These are phyloP conservation scores for Scelioninae gen. 1 DNA, from an alignment of 2,888 invertebrate genomes.

Conservation along the genomic window DNA sequence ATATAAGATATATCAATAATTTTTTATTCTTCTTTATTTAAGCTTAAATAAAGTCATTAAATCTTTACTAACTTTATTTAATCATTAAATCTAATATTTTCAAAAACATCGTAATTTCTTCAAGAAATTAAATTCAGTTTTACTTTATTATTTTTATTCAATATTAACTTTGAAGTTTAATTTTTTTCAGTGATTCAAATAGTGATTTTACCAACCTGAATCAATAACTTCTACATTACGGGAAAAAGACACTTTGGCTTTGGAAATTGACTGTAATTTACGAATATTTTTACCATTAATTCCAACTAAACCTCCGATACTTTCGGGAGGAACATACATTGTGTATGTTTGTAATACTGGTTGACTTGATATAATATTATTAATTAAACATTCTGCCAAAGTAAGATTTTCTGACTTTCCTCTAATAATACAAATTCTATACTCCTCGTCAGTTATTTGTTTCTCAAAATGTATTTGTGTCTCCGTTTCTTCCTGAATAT, in stretches of 20 bases:
- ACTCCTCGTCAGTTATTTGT: conserved; percentile 81
- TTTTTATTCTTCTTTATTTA: too few species aligned
- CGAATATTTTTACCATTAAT: conserved; percentile 89
- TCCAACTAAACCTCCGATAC: conserved; percentile 91
- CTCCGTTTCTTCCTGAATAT: conserved; percentile 89
- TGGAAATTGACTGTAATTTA: conserved; percentile 89
- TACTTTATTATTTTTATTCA: background rate
- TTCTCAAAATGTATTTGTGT: conserved; percentile 85
- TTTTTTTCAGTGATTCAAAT: background rate
- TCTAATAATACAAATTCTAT: conserved; percentile 89
- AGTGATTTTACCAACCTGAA: conserved; percentile 65
- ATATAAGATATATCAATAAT: too few species aligned
- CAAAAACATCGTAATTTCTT: too few species aligned
- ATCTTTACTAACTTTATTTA: too few species aligned
- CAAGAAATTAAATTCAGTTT: too few species aligned
- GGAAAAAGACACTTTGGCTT: conserved; percentile 89
- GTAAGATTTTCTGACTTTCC: conserved; percentile 89
- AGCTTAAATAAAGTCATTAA: too few species aligned
- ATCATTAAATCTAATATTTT: too few species aligned
- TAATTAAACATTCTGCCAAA: conserved; percentile 89
- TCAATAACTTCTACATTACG: conserved; percentile 65
- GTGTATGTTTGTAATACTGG: conserved; percentile 89
- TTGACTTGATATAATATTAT: conserved; percentile 88
- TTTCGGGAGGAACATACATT: conserved; percentile 88
- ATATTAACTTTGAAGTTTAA: background rate